Percentiles rank a stretch among this genome's conserved stretches.
Conservation (phyloP, 2,797 vertebrate species). For the Cephalopachus bancanus region DNA sequence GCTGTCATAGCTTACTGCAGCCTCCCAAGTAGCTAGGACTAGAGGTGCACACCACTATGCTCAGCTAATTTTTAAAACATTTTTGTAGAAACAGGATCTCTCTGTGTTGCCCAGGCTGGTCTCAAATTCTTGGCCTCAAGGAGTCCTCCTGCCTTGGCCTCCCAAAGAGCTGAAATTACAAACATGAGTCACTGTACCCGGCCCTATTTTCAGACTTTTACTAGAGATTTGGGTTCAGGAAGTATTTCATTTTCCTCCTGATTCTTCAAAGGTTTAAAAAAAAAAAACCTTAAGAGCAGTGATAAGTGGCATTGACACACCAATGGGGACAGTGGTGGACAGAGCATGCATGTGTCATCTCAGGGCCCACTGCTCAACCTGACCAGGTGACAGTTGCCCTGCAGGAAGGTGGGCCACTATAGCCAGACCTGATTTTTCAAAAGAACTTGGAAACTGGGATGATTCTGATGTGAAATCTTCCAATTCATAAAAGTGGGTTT, state of each 20-base stretch:
- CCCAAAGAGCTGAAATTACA: no score
- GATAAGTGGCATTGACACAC: neutral
- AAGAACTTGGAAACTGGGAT: conserved; percentile 12
- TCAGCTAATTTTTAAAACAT: no score
- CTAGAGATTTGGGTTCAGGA: conserved; percentile 21
- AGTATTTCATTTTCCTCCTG: conserved; percentile 51
- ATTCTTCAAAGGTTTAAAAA: neutral
- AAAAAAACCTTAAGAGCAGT: neutral
- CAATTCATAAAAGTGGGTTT: neutral
- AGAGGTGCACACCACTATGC: no score
- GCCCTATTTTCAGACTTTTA: conserved; percentile 4
- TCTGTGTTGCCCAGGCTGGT: no score
- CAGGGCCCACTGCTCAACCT: neutral
- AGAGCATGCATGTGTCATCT: neutral
- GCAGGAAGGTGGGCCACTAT: neutral
- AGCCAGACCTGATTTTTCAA: neutral
- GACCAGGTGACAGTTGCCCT: neutral
- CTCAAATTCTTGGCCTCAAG: no score
- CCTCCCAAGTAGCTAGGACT: no score
- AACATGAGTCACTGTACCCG: no score
- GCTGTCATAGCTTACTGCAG: no score
- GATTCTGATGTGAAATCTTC: neutral
- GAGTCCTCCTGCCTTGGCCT: no score
- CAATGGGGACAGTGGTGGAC: neutral
- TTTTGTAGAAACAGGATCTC: no score